phyloP scores from a whole-genome alignment of 1,140 invertebrate genomes.

The Bombus waltoni region DNA sequence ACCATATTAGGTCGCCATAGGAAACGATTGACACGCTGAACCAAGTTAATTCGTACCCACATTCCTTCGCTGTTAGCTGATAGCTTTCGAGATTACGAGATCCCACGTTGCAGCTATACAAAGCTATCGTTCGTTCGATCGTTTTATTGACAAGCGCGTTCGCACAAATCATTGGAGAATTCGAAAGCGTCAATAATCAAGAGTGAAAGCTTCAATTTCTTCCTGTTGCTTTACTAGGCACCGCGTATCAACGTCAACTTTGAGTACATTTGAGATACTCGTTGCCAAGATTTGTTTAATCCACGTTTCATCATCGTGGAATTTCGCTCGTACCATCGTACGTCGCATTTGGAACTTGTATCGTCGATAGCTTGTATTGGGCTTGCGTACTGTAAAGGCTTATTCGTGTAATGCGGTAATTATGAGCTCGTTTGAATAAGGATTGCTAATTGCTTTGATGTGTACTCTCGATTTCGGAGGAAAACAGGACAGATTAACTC shows the following conservation, averaged over 20 bases:
- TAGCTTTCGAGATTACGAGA: neutral
- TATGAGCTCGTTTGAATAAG: neutral
- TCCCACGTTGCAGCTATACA: neutral
- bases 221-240: neutral
- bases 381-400: neutral
- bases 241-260: no score
- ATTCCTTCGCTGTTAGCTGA: neutral
- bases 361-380: neutral
- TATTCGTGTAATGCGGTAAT: neutral
- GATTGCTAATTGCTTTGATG: slow-evolving; percentile 1
- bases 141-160: slow-evolving; percentile 5
- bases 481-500: neutral
- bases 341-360: neutral
- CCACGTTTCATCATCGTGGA: neutral
- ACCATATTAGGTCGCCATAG: neutral
- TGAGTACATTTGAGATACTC: neutral
- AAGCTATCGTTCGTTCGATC: slow-evolving; percentile 18
- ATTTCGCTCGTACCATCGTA: no score
- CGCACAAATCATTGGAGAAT: neutral
- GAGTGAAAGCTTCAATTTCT: neutral
- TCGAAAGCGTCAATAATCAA: neutral
- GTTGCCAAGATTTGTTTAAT: slow-evolving; percentile 3
- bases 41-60: neutral
- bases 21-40: neutral
- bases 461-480: neutral